Evolutionary conservation across 2,797 vertebrate genomes (phyloP), one percentile per base, ranked within the genome.

Genomic region (Diglossa cyanea): DNA sequence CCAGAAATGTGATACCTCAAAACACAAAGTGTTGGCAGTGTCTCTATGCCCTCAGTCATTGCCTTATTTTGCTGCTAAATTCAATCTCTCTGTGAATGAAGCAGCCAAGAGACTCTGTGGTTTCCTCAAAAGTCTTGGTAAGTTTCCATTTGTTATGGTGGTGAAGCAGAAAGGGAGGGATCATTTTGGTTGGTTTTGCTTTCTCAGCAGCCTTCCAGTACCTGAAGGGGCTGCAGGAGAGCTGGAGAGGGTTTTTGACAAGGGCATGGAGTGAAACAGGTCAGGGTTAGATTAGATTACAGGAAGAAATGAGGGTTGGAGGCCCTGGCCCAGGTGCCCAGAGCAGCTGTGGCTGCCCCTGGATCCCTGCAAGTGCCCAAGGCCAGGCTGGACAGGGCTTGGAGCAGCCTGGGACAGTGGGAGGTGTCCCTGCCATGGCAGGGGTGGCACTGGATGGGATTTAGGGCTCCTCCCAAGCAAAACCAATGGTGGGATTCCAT

Each of bases 11-110:
- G 99, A 99, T 91, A 87, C 97, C 92, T 98, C 99, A 10, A 98
- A 98, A 95, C 99, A 99, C 98, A 99, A 98, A 98, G 98, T 99
- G 90, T 96, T 99, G 97, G 98, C 98, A 51, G 99, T 98, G 44
- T 99, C 99, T 1, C 85, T 99, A 58, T 99, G 99, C 97, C 99
- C 99, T 28, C 99, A 99, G 98, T 99, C 99, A 33, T 98, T 99
- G 98, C 99, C 99, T 87, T 99, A 99, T 97, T 99, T 99, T 95
- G 99, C 99, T 70, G 98, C 98, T 92, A 99, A 99, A 95, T 99
- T 99, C 79, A 98, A 92, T 53, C 71, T 99, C 96, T 98, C 98
- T 68, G 90, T 99, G 96, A 97, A 96, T 5, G 98, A 99, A 88
- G 99, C 99, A 26, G 98, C 98, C 50, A 98, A 97, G 80, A 99